phyloP scores from a whole-genome alignment of 2,113 vertebrate species.

The Tragelaphus strepsiceros region DNA sequence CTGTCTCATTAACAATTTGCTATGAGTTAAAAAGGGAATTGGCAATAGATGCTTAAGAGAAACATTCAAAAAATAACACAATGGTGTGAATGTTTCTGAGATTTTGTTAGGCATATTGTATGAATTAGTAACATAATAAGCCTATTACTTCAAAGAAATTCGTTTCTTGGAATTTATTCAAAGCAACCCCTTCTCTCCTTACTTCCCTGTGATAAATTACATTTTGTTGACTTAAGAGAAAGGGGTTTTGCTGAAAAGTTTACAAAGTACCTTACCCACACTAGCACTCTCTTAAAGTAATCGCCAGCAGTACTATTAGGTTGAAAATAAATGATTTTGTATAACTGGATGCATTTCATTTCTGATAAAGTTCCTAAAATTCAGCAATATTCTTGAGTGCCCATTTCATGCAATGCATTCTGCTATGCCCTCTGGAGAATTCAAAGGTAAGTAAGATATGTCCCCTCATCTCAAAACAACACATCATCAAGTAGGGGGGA shows the following conservation, averaged over 20 bases:
- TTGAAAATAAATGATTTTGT: constrained; percentile 43
- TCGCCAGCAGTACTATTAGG: neutral
- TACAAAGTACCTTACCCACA: constrained; percentile 28
- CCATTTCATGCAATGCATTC: neutral
- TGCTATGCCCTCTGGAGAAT: neutral
- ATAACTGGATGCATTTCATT: constrained; percentile 39
- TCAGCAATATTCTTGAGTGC: neutral
- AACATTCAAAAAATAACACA: neutral
- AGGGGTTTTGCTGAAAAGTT: constrained; percentile 45
- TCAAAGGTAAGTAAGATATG: neutral
- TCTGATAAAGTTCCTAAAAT: constrained; percentile 11
- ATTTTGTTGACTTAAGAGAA: constrained; percentile 33
- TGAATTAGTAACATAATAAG: constrained; percentile 24
- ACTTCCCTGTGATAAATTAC: constrained; percentile 31
- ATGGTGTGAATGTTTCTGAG: neutral
- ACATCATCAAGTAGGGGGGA: neutral
- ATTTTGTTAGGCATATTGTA: neutral
- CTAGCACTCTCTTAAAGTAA: constrained; percentile 4
- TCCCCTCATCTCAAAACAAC: neutral
- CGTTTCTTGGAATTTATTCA: constrained; percentile 34
- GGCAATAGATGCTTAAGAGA: neutral
- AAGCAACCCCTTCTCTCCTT: neutral
- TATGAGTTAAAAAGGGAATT: neutral
- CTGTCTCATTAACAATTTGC: neutral
- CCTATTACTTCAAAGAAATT: neutral